These are phyloP conservation scores for Pelvicachromis taeniatus DNA, from an alignment of 2,113 vertebrate genomes.

Conservation along the genomic window DNA sequence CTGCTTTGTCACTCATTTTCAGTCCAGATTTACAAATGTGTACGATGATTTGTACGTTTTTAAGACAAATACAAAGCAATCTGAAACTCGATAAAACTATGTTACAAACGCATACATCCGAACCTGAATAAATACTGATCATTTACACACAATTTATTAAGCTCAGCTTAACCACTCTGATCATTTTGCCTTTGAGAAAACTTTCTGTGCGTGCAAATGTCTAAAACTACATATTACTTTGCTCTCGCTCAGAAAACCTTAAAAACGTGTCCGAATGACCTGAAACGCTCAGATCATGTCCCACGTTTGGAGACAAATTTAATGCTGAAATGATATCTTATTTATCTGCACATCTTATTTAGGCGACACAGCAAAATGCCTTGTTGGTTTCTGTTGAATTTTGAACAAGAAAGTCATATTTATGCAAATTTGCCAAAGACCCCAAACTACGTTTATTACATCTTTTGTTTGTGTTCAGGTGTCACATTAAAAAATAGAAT, in stretches of 20 bases:
- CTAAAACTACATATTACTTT: not conserved
- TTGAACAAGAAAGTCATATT: not conserved
- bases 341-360: not conserved
- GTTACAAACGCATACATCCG: not conserved
- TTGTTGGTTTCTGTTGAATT: not conserved
- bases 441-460: not conserved
- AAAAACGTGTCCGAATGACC: not conserved
- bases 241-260: not conserved
- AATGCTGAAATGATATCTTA: not conserved
- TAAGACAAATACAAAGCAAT: not conserved
- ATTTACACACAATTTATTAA: not conserved
- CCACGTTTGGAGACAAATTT: not conserved
- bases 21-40: not conserved
- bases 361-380: not conserved
- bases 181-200: no score
- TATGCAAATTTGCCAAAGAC: not conserved
- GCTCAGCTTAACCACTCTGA: rapidly evolving
- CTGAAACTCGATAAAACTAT: not conserved
- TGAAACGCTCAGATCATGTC: rapidly evolving
- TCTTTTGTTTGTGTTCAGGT: not conserved
- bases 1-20: not conserved
- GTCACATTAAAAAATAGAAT: not conserved
- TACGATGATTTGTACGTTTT: not conserved
- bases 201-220: rapidly evolving
- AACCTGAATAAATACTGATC: not conserved